phyloP scores from a whole-genome alignment of 2,113 vertebrate species.

The Lethenteron reissneri region DNA sequence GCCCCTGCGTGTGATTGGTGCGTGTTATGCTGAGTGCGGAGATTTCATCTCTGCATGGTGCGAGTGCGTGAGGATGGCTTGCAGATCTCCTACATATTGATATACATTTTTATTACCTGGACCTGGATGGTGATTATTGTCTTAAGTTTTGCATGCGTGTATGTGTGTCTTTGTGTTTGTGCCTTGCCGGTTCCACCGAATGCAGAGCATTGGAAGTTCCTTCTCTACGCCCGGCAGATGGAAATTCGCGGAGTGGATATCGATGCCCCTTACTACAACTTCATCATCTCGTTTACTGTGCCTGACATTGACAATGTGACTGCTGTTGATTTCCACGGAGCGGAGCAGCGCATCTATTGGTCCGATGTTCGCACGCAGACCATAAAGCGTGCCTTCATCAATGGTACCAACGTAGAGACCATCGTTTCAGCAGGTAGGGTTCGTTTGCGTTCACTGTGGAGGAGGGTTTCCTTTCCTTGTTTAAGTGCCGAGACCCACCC shows the following conservation, averaged over 20 bases:
- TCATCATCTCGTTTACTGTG: slow-evolving; percentile 97
- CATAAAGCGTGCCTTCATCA: slow-evolving; percentile 91
- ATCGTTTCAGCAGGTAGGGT: slow-evolving; percentile 42
- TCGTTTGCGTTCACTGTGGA: background rate
- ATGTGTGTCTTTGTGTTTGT: no score
- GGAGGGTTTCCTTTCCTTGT: no score
- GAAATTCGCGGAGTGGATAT: slow-evolving; percentile 90
- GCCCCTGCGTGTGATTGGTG: no score
- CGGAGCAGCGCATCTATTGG: slow-evolving; percentile 87
- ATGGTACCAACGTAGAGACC: slow-evolving; percentile 75
- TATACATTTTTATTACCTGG: no score
- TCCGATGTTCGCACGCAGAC: slow-evolving; percentile 84
- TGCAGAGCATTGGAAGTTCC: slow-evolving; percentile 74
- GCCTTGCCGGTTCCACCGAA: no score
- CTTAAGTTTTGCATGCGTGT: no score
- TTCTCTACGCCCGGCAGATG: slow-evolving; percentile 87
- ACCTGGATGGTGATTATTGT: no score
- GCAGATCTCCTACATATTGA: no score
- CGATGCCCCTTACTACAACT: slow-evolving; percentile 89
- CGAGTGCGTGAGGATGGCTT: no score
- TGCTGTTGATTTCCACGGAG: slow-evolving; percentile 66
- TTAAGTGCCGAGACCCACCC: no score
- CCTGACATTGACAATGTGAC: slow-evolving; percentile 91
- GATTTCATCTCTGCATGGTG: no score
- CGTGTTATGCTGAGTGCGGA: no score